A percentile compares a stretch with the other conserved stretches of the same genome.
Conservation (phyloP, 2,888 invertebrate species). For the Villa cingulata region DNA sequence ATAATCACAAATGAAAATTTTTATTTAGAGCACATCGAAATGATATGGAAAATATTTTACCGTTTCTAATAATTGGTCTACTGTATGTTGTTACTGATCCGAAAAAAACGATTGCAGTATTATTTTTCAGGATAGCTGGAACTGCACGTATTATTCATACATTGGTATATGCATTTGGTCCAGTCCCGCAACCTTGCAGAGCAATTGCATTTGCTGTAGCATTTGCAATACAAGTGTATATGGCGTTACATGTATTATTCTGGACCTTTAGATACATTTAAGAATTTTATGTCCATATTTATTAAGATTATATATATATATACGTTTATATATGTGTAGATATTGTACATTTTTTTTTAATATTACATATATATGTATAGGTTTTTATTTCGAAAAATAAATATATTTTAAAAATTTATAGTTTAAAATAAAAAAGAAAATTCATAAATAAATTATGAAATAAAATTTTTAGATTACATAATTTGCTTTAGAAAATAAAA, state of each 20-base stretch:
- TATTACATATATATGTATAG: no score
- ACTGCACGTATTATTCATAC: conserved; percentile 45
- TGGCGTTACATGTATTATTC: conserved; percentile 36
- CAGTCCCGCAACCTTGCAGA: conserved; percentile 45
- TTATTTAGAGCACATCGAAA: conserved; percentile 48
- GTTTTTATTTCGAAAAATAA: no score
- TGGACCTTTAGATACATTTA: conserved; percentile 23
- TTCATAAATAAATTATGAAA: no score
- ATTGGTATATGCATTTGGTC: conserved; percentile 46
- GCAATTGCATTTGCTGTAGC: conserved; percentile 36
- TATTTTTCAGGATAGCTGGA: conserved; percentile 43
- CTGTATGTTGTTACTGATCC: conserved; percentile 46
- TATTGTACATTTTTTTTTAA: no score
- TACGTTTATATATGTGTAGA: no score
- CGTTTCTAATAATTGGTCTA: conserved; percentile 43
- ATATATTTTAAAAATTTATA: no score
- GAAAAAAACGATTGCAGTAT: conserved; percentile 36
- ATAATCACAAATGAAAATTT: no score
- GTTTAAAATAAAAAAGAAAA: no score
- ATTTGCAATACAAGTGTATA: conserved; percentile 36
- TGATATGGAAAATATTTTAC: conserved; percentile 53
- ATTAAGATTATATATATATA: no score
- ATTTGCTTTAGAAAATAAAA: no score
- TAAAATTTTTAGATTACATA: no score
- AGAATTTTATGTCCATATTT: conserved; percentile 4